Evolutionary conservation across 2,113 vertebrate genomes (phyloP), one percentile per base, ranked within the genome.

Genomic region (Bubalus kerabau): DNA sequence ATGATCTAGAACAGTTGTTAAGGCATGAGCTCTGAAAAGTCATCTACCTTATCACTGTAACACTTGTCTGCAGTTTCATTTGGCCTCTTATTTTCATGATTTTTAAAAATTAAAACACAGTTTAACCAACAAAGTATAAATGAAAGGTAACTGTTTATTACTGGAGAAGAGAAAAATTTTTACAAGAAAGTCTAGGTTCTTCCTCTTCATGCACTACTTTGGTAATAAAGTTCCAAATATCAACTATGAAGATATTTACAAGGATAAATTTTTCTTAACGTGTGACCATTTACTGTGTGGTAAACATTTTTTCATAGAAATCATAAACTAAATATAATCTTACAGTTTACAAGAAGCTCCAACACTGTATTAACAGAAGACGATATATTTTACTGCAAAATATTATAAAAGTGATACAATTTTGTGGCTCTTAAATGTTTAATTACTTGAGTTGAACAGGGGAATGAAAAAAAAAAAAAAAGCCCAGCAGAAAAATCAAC

Each of bases 231-330:
- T 86, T 90, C 95, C 96, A 97, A 97, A 91, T 96, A 90, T 87
- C 87, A 98, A 98, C 80, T 97, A 97, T 97, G 97, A 95, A 67
- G 97, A 96, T 99, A 98, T 98, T 99, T 99, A 99, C 98, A 99
- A 98, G 97, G 96, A 90, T 84, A 90, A 88, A 90, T 96, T 98
- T 97, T 97, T 97, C 76, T 97, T 94, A 97, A 94, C 26, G 89
- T 13, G 23, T 74, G 84, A 98, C 67, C 87, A 97, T 92, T 93
- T 94, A 94, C 93, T 88, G 96, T 97, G 97, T 97, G 85, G 96
- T 97, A 97, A 86, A 98, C 95, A 67, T 93, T 52, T 96, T 97
- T 95, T 89, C 87, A 97, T 96, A 97, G 40, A 98, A 98, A 98
- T 84, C 86, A 95, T 71, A 97, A 97, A 94, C 76, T 74, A 98